Evolutionary conservation across 2,888 invertebrate species (phyloP).

Genomic region (Amphipyra berbera): DNA sequence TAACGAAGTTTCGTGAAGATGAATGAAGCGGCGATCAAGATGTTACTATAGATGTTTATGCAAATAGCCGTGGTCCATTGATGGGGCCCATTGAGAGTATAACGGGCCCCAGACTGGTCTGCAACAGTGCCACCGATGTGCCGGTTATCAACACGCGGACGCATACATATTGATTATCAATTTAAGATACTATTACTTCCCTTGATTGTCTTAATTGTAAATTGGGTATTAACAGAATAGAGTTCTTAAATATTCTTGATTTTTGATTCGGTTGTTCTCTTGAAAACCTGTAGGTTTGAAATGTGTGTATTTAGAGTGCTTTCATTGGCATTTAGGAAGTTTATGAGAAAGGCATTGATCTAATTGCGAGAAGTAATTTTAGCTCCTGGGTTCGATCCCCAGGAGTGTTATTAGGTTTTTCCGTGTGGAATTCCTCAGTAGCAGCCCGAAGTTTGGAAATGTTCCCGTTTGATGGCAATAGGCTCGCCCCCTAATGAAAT

Average conservation of each 20-base stretch:
- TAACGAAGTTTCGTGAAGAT: conserved; percentile 57
- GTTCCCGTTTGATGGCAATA: too few relatives aligned
- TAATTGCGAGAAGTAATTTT: too few relatives aligned
- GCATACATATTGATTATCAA: conserved; percentile 48
- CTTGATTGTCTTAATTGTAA: conserved; percentile 34
- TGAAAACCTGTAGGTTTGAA: background rate
- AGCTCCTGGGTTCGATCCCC: too few relatives aligned
- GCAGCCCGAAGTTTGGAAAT: too few relatives aligned
- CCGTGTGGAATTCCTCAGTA: too few relatives aligned
- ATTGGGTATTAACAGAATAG: conserved; percentile 11
- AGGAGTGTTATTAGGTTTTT: too few relatives aligned
- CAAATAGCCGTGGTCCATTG: conserved; percentile 75
- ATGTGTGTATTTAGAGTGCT: background rate
- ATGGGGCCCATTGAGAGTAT: conserved; percentile 74
- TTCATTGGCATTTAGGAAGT: background rate
- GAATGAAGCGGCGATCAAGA: conserved; percentile 61
- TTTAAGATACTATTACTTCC: conserved; percentile 37
- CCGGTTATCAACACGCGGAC: conserved; percentile 38
- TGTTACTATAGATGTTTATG: conserved; percentile 75
- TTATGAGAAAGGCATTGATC: background rate
- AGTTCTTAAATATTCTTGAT: conserved; percentile 1
- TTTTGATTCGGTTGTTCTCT: background rate
- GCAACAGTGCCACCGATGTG: conserved; percentile 53
- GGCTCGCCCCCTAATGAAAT: too few relatives aligned
- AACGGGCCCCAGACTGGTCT: conserved; percentile 68